Percentiles rank a stretch among this genome's conserved stretches.
Conservation (phyloP, 2,888 invertebrate species). For the Molorchus minor region DNA sequence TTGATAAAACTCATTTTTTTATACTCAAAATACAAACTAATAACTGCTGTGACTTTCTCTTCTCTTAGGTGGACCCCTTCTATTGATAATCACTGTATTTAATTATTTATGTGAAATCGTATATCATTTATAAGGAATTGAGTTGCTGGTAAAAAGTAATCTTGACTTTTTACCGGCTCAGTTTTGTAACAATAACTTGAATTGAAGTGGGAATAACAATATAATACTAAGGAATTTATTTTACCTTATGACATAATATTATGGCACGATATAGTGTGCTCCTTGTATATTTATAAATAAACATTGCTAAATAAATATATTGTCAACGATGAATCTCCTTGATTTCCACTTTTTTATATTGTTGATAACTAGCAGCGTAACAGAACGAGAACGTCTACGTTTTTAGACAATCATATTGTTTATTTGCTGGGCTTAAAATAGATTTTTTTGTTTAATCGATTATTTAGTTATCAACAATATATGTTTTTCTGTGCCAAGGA, state of each 20-base stretch:
- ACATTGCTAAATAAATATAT: slow-evolving; percentile 21
- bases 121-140: no score
- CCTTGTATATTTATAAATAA: slow-evolving; percentile 28
- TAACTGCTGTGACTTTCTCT: neutral
- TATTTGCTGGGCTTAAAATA: slow-evolving; percentile 3
- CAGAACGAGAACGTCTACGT: slow-evolving; percentile 14
- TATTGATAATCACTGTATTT: no score
- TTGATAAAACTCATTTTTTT: no score
- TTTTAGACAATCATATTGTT: slow-evolving; percentile 42
- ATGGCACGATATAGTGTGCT: slow-evolving; percentile 28
- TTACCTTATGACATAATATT: slow-evolving; percentile 37
- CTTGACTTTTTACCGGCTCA: no score
- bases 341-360: slow-evolving; percentile 27
- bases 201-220: slow-evolving; percentile 19
- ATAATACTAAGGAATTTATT: slow-evolving; percentile 29
- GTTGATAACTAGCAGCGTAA: slow-evolving; percentile 32
- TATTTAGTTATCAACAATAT: slow-evolving; percentile 33
- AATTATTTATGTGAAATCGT: no score
- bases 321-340: slow-evolving; percentile 16
- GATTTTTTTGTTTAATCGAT: neutral
- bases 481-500: slow-evolving; percentile 11
- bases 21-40: no score
- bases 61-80: no score
- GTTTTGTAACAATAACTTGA: slow-evolving; percentile 13
- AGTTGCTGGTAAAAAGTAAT: no score